Evolutionary conservation across 2,888 invertebrate genomes (phyloP).

Genomic region (Hesperia comma): DNA sequence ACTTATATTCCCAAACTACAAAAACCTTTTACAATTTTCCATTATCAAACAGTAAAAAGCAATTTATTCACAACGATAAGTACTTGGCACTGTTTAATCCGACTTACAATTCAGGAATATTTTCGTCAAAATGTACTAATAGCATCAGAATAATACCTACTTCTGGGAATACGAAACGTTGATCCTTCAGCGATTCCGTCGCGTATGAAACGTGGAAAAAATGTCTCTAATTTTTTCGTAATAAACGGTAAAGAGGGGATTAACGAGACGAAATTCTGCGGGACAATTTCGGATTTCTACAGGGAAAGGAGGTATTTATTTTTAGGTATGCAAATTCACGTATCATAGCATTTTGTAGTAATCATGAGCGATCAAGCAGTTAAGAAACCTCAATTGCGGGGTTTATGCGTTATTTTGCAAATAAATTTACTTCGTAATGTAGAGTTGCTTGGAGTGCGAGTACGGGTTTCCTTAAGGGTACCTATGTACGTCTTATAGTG

Average conservation of each 20-base stretch:
- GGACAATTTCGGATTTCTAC: neutral
- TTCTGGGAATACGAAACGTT: conserved; percentile 6
- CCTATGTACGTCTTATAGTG: no score
- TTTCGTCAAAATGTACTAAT: neutral
- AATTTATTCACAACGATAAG: neutral
- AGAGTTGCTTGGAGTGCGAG: no score
- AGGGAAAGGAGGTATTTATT: neutral
- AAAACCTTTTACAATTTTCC: neutral
- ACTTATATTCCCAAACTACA: neutral
- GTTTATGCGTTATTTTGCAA: no score
- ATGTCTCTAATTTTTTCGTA: conserved; percentile 18
- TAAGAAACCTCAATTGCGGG: neutral
- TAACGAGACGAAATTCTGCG: conserved; percentile 11
- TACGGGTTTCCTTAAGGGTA: no score
- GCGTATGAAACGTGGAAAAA: conserved; percentile 10
- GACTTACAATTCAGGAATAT: neutral
- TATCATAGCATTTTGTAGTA: neutral
- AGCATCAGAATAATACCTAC: neutral
- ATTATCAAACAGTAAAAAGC: neutral
- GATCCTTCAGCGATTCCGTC: conserved; percentile 9
- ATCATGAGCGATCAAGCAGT: neutral
- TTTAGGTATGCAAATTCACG: conserved; percentile 6
- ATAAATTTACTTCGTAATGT: no score
- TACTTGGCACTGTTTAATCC: neutral
- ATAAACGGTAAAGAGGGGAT: conserved; percentile 16